Percentiles rank a stretch among this genome's conserved stretches.
These are phyloP conservation scores for Carpatolechia fugitivella DNA, from an alignment of 2,888 invertebrate species.

Conservation along the genomic window DNA sequence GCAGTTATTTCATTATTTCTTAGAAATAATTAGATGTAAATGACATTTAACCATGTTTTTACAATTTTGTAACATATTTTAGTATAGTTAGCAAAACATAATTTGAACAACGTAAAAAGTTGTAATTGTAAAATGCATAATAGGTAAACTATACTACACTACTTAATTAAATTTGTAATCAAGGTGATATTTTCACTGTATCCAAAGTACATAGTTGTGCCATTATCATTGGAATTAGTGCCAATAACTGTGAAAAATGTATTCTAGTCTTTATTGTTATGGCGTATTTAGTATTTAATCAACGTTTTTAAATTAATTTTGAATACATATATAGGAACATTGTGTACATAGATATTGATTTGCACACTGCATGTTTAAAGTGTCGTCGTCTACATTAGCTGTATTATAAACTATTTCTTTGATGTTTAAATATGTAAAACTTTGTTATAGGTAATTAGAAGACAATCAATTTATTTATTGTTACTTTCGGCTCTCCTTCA, in stretches of 20 bases:
- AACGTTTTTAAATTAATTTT: slow-evolving; percentile 71
- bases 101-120: slow-evolving; percentile 52
- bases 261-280: slow-evolving; percentile 81
- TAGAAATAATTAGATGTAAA: slow-evolving; percentile 68
- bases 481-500: slow-evolving; percentile 13
- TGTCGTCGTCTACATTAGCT: slow-evolving; percentile 45
- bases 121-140: slow-evolving; percentile 50
- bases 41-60: slow-evolving; percentile 60
- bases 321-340: slow-evolving; percentile 52
- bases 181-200: slow-evolving; percentile 50
- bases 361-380: slow-evolving; percentile 63
- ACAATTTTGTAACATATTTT: slow-evolving; percentile 71
- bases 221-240: slow-evolving; percentile 75
- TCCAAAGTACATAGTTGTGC: slow-evolving; percentile 70
- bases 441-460: slow-evolving; percentile 38
- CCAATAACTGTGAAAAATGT: slow-evolving; percentile 80
- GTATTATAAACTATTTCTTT: slow-evolving; percentile 35
- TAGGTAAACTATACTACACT: slow-evolving; percentile 25
- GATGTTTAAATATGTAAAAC: slow-evolving; percentile 31
- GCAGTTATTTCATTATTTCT: slow-evolving; percentile 67
- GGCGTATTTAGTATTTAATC: slow-evolving; percentile 76
- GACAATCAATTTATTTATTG: slow-evolving; percentile 16
- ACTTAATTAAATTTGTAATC: slow-evolving; percentile 31
- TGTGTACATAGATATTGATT: slow-evolving; percentile 66
- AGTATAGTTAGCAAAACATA: slow-evolving; percentile 68